Conservation (phyloP, 1,140 invertebrate species). For the Listronotus oregonensis region DNA sequence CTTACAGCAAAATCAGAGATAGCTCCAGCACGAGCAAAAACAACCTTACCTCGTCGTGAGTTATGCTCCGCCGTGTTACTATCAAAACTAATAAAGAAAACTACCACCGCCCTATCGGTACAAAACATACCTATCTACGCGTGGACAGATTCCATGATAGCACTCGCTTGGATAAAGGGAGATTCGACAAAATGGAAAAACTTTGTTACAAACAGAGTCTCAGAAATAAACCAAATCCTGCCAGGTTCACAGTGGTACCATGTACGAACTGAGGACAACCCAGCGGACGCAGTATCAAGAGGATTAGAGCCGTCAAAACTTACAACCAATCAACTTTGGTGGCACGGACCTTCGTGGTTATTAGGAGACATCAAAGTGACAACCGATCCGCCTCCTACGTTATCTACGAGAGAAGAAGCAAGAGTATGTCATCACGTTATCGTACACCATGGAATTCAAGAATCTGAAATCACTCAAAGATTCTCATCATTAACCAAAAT, state of each 20-base stretch:
- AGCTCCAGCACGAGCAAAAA: too few relatives aligned
- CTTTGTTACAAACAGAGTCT: conserved; percentile 52
- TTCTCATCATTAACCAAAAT: conserved; percentile 11
- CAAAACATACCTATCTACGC: too few relatives aligned
- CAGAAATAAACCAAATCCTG: conserved; percentile 48
- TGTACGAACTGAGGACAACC: conserved; percentile 42
- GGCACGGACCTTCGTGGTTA: conserved; percentile 44
- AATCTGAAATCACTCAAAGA: conserved; percentile 6
- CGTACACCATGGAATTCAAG: not conserved
- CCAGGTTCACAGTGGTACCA: conserved; percentile 45
- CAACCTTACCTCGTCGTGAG: too few relatives aligned
- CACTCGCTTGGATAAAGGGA: conserved; percentile 48
- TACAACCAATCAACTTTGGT: conserved; percentile 47
- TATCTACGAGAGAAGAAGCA: not conserved
- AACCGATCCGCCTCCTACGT: too few relatives aligned
- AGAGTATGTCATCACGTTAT: not conserved
- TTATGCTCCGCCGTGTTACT: too few relatives aligned
- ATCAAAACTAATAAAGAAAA: too few relatives aligned
- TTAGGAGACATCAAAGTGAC: too few relatives aligned
- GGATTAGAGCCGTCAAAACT: conserved; percentile 38
- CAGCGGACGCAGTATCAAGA: conserved; percentile 45
- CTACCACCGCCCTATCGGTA: too few relatives aligned
- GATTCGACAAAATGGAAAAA: conserved; percentile 43
- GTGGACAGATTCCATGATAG: conserved; percentile 55
- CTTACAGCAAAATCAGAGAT: conserved; percentile 48